These are phyloP conservation scores for Aleiodes testaceus DNA, from an alignment of 2,888 invertebrate species.

Conservation along the genomic window DNA sequence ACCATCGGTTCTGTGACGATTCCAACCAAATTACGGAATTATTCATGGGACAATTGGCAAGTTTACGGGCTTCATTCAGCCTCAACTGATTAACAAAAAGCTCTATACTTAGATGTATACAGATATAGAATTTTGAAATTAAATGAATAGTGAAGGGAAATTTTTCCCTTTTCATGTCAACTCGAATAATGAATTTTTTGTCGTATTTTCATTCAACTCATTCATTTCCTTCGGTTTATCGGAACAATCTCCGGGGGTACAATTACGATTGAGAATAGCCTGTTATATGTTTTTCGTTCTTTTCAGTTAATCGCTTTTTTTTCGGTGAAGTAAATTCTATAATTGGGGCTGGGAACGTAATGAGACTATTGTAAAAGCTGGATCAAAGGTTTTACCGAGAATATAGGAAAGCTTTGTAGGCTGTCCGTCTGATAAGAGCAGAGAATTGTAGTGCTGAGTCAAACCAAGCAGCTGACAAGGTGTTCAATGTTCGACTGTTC, in stretches of 20 bases:
- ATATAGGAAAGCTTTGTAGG: too few relatives aligned
- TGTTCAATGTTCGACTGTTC: too few relatives aligned
- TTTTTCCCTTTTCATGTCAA: constrained; percentile 6
- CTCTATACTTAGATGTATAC: not conserved
- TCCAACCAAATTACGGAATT: constrained; percentile 14
- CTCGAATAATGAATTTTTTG: constrained; percentile 9
- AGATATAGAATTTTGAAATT: too few relatives aligned
- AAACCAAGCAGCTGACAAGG: constrained; percentile 41
- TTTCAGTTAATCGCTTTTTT: not conserved
- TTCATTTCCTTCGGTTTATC: constrained; percentile 23
- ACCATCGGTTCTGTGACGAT: too few relatives aligned
- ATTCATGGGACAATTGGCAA: constrained; percentile 23
- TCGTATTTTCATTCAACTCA: not conserved
- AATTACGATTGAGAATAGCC: constrained; percentile 18
- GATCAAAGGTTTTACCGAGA: constrained; percentile 46
- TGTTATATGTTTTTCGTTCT: not conserved
- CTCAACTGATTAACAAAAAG: constrained; percentile 17
- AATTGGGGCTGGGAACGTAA: constrained; percentile 42
- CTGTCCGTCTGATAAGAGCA: constrained; percentile 56
- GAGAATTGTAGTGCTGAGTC: constrained; percentile 63
- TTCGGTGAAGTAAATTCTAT: constrained; percentile 19
- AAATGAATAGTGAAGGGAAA: constrained; percentile 8
- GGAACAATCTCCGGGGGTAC: constrained; percentile 1
- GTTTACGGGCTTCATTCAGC: constrained; percentile 9
- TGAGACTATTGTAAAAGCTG: constrained; percentile 50